phyloP scores from a whole-genome alignment of 2,113 vertebrate species.

The Elephas maximus region DNA sequence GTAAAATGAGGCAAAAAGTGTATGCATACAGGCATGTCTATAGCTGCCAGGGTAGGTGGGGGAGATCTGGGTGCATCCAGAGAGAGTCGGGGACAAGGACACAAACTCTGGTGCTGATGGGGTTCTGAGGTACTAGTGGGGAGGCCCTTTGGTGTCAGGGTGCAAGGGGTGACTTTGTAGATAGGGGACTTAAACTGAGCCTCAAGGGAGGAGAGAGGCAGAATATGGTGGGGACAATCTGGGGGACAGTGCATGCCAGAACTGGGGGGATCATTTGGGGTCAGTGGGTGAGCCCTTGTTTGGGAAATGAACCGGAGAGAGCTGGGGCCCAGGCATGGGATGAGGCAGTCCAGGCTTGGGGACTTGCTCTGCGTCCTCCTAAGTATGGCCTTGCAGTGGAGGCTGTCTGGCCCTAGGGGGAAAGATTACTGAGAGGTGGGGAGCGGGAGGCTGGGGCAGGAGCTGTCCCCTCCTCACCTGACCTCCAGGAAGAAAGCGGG shows the following conservation, averaged over 20 bases:
- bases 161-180: background rate
- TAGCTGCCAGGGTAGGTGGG: background rate
- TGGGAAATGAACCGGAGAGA: background rate
- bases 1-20: too few species aligned
- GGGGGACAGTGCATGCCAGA: background rate
- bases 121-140: too few species aligned
- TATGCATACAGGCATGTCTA: background rate
- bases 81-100: background rate
- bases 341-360: fast-evolving
- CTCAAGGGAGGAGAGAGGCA: background rate
- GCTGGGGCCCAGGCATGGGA: fast-evolving
- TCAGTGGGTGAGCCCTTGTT: too few species aligned
- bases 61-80: background rate
- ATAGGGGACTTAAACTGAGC: background rate
- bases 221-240: too few species aligned
- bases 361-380: background rate
- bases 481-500: fast-evolving
- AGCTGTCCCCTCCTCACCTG: fast-evolving
- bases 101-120: fast-evolving
- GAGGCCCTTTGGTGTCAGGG: background rate
- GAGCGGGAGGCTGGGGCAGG: background rate
- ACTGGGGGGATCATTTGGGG: background rate
- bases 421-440: background rate
- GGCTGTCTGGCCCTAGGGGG: background rate
- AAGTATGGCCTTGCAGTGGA: fast-evolving